Evolutionary conservation across 2,888 invertebrate species (phyloP).

Genomic region (Geotrupes spiniger): DNA sequence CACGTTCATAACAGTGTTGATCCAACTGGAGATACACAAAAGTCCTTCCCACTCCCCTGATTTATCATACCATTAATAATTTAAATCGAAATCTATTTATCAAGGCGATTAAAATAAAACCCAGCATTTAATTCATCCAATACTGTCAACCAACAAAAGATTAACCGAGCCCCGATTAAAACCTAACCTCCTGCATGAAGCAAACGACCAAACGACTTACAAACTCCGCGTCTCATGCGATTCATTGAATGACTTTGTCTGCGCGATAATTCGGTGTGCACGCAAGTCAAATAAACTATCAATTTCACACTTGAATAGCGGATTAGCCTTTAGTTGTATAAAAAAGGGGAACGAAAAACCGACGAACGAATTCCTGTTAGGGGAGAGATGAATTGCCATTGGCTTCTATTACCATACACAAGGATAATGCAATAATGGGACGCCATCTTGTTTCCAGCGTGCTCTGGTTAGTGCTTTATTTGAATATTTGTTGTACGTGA

Average conservation of each 20-base stretch:
- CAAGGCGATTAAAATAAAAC: constrained; percentile 30
- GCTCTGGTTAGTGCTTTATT: not conserved
- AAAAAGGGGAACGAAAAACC: constrained; percentile 20
- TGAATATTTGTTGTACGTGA: not conserved
- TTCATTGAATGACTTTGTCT: constrained; percentile 18
- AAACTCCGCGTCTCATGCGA: constrained; percentile 6
- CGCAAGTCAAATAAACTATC: constrained; percentile 37
- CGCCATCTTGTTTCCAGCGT: constrained; percentile 26
- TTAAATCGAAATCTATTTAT: constrained; percentile 34
- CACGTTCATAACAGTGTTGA: constrained; percentile 27
- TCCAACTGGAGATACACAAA: constrained; percentile 28
- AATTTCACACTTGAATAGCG: constrained; percentile 37
- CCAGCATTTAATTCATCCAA: constrained; percentile 25
- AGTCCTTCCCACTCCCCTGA: constrained; percentile 32
- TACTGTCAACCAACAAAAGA: constrained; percentile 26
- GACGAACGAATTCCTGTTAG: constrained; percentile 24
- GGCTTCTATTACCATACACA: constrained; percentile 21
- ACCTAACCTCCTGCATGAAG: constrained; percentile 15
- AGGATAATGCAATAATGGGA: constrained; percentile 18
- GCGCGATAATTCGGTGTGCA: constrained; percentile 25
- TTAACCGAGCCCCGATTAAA: constrained; percentile 26
- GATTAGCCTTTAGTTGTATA: constrained; percentile 27
- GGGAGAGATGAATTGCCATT: constrained; percentile 26
- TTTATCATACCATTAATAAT: constrained; percentile 38
- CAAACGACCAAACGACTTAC: constrained; percentile 9